phyloP scores from a whole-genome alignment of 2,797 vertebrate species.

The Sebastiscus albofasciatus region DNA sequence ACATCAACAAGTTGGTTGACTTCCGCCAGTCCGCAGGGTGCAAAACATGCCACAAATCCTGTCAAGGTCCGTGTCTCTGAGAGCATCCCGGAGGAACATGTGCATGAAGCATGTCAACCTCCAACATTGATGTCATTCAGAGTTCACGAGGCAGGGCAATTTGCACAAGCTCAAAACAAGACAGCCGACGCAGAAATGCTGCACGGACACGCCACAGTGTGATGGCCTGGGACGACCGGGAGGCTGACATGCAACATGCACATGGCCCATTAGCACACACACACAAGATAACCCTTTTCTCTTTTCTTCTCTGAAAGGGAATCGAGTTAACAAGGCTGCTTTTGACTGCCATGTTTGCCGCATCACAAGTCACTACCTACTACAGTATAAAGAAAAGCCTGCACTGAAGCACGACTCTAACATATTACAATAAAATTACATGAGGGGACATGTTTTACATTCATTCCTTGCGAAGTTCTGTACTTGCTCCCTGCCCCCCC shows the following conservation, averaged over 20 bases:
- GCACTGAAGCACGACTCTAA: neutral
- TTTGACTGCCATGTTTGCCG: slow-evolving; percentile 8
- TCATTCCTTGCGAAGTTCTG: neutral
- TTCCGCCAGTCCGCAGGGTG: slow-evolving; percentile 2
- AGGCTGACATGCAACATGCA: slow-evolving; percentile 22
- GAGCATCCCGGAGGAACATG: slow-evolving; percentile 11
- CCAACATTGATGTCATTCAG: slow-evolving; percentile 9
- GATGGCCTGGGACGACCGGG: slow-evolving; percentile 19
- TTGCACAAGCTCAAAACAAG: slow-evolving; percentile 24
- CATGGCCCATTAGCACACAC: neutral
- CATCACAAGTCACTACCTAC: slow-evolving; percentile 3
- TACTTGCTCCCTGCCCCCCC: neutral
- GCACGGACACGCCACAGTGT: neutral
- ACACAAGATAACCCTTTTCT: slow-evolving; percentile 7
- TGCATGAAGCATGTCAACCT: slow-evolving; percentile 14
- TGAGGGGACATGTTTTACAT: neutral
- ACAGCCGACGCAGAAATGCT: neutral
- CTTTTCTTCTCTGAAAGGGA: slow-evolving; percentile 27
- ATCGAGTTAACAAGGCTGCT: slow-evolving; percentile 41
- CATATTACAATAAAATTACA: neutral
- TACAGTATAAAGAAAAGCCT: neutral
- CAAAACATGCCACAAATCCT: slow-evolving; percentile 9
- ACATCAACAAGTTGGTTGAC: slow-evolving; percentile 34
- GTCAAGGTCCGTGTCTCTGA: slow-evolving; percentile 18
- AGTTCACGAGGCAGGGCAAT: slow-evolving; percentile 9